Conservation (phyloP, 2,113 vertebrate genomes). For the Aptenodytes forsteri region DNA sequence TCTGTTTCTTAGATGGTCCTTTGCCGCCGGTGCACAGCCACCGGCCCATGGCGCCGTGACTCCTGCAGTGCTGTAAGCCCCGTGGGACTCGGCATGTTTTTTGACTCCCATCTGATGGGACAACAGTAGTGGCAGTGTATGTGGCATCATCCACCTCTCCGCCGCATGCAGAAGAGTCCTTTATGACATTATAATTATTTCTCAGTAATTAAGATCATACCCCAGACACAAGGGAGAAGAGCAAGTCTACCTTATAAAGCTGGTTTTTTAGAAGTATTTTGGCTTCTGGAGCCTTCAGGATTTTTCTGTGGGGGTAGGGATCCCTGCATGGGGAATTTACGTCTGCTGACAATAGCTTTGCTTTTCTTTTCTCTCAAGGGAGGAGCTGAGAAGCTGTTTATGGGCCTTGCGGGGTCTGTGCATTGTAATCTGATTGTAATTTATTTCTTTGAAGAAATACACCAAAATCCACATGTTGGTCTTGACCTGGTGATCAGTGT, state of each 20-base stretch:
- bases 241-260: not conserved
- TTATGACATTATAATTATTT: not conserved
- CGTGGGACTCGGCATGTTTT: accelerated
- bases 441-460: not conserved
- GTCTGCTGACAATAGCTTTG: not conserved
- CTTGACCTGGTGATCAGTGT: not conserved
- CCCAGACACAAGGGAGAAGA: not conserved
- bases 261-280: not conserved
- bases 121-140: not conserved
- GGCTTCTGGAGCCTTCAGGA: not conserved
- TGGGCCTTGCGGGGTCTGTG: not conserved
- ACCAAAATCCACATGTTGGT: not conserved
- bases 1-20: not conserved
- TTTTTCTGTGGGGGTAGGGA: not conserved
- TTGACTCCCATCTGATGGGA: not conserved
- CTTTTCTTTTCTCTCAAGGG: not conserved
- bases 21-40: not conserved
- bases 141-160: not conserved
- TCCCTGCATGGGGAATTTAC: not conserved
- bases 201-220: not conserved
- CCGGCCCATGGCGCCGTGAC: accelerated
- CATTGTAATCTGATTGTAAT: not conserved
- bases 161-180: not conserved
- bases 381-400: not conserved
- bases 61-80: not conserved